Percentiles rank a stretch among this genome's conserved stretches.
Conservation (phyloP, 2,888 invertebrate species). For the Idaea dimidiata region DNA sequence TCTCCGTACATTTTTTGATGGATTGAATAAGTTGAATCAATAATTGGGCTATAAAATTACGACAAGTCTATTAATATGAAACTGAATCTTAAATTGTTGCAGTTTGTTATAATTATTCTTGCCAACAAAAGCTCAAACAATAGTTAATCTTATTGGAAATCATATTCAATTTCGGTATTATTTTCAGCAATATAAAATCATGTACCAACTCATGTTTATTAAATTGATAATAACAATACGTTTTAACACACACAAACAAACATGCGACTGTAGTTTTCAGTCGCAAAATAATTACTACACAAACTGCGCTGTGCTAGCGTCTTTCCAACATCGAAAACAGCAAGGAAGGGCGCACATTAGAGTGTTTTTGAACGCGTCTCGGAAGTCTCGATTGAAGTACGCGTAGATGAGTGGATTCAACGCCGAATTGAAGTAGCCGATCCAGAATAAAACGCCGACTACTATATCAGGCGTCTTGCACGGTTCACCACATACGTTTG, state of each 20-base stretch:
- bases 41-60: not conserved
- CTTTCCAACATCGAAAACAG: conserved; percentile 88
- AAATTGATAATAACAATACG: no score
- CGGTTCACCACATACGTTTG: conserved; percentile 89
- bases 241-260: not conserved
- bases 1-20: not conserved
- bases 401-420: conserved; percentile 98
- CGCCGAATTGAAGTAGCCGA: conserved; percentile 88
- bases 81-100: not conserved
- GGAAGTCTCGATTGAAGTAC: conserved; percentile 98
- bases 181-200: no score
- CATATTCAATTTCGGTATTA: not conserved
- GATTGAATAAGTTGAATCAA: not conserved
- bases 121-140: not conserved
- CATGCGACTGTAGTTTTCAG: conserved; percentile 24
- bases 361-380: conserved; percentile 97
- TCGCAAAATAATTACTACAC: conserved; percentile 66
- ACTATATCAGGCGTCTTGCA: conserved; percentile 93
- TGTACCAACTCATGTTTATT: no score
- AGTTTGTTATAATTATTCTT: not conserved
- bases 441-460: conserved; percentile 96
- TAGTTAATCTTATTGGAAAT: not conserved
- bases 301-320: conserved; percentile 80
- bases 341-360: conserved; percentile 92
- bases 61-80: not conserved